A percentile compares a stretch with the other conserved stretches of the same genome.
These are phyloP conservation scores for Leptinotarsa defecta DNA, from an alignment of 1,140 invertebrate genomes.

Conservation along the genomic window DNA sequence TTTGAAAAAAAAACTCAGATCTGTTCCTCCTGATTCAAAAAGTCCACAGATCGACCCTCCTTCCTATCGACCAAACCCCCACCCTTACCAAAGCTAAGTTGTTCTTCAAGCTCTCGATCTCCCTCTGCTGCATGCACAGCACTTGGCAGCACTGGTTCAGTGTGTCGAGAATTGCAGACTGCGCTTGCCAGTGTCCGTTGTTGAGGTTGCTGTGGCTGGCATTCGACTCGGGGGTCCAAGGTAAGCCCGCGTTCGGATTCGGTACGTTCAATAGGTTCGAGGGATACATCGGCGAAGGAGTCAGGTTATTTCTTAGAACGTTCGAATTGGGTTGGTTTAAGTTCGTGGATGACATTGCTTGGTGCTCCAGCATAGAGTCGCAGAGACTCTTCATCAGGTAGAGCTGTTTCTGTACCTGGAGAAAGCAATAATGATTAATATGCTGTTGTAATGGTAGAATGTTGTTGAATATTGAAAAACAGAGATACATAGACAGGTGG, in stretches of 20 bases:
- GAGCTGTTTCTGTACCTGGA: conserved; percentile 53
- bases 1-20: too few relatives aligned
- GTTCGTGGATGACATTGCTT: conserved; percentile 9
- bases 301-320: conserved; percentile 49
- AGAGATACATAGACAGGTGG: too few relatives aligned
- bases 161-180: conserved; percentile 57
- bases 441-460: too few relatives aligned
- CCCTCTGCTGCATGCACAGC: conserved; percentile 58
- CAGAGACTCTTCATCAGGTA: conserved; percentile 53
- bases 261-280: conserved; percentile 45
- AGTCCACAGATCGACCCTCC: neutral
- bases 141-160: conserved; percentile 60
- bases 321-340: conserved; percentile 33
- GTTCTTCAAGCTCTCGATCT: conserved; percentile 53
- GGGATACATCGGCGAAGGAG: conserved; percentile 49
- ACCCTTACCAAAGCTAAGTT: conserved; percentile 49
- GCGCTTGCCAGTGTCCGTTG: conserved; percentile 48
- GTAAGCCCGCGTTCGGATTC: conserved; percentile 36
- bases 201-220: conserved; percentile 19
- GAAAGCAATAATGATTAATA: neutral
- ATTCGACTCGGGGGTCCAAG: conserved; percentile 27
- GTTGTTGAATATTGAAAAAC: too few relatives aligned
- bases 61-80: neutral
- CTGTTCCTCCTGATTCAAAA: too few relatives aligned
- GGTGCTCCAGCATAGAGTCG: conserved; percentile 52